These are phyloP conservation scores for Chrysochloris asiatica DNA, from an alignment of 2,113 vertebrate genomes.

Conservation along the genomic window DNA sequence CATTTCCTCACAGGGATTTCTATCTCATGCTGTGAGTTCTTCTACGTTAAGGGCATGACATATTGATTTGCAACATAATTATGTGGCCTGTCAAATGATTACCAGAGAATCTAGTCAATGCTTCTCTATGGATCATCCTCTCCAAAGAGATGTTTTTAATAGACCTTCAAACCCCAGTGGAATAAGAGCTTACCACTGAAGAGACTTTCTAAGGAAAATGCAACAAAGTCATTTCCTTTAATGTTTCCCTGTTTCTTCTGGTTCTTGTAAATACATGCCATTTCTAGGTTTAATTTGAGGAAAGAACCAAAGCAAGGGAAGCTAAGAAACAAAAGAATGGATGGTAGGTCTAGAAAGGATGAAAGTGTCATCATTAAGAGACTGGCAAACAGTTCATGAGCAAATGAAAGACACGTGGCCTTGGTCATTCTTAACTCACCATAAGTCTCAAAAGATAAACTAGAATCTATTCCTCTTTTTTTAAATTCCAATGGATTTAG, in stretches of 20 bases:
- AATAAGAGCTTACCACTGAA: background rate
- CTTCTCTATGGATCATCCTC: background rate
- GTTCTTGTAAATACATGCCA: background rate
- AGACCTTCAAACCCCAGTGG: background rate
- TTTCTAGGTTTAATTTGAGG: conserved; percentile 6
- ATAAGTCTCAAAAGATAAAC: background rate
- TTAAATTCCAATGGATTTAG: background rate
- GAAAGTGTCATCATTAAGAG: background rate
- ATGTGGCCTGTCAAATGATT: background rate
- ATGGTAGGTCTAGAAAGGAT: background rate
- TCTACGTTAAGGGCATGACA: background rate
- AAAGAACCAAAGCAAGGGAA: conserved; percentile 24
- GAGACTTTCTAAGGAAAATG: conserved; percentile 19
- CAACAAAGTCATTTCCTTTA: conserved; percentile 24
- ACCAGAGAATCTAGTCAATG: background rate
- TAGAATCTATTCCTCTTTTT: background rate
- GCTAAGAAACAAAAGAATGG: background rate
- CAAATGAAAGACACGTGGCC: background rate
- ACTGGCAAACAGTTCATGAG: background rate
- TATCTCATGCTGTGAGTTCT: background rate
- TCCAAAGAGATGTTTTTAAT: background rate
- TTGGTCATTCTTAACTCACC: background rate
- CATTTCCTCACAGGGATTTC: conserved; percentile 13
- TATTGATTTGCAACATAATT: background rate
- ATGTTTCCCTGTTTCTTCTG: background rate